phyloP scores from a whole-genome alignment of 2,888 invertebrate species.

The Drosophila koepferae region DNA sequence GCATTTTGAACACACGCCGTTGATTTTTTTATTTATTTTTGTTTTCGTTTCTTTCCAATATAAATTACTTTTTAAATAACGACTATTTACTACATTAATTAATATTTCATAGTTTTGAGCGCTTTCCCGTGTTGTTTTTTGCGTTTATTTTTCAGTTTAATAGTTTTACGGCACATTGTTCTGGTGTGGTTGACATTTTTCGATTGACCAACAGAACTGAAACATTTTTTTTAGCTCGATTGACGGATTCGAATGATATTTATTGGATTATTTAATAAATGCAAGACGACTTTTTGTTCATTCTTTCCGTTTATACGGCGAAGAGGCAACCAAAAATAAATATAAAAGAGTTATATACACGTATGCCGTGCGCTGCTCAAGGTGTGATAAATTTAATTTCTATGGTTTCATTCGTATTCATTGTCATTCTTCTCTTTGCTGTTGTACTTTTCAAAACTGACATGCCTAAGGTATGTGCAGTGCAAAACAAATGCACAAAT shows the following conservation, averaged over 20 bases:
- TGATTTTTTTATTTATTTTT: not conserved
- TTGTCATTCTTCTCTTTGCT: slow-evolving; percentile 69
- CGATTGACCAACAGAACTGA: slow-evolving; percentile 24
- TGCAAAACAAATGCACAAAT: slow-evolving; percentile 29
- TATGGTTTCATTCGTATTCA: slow-evolving; percentile 80
- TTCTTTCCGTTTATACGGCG: slow-evolving; percentile 41
- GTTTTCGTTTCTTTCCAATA: slow-evolving; percentile 29
- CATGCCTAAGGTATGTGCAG: slow-evolving; percentile 41
- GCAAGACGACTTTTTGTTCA: slow-evolving; percentile 38
- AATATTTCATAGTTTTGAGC: slow-evolving; percentile 54
- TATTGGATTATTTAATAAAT: slow-evolving; percentile 60
- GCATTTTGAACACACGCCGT: slow-evolving; percentile 72
- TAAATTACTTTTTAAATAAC: slow-evolving; percentile 21
- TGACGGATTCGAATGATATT: slow-evolving; percentile 31
- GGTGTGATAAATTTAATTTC: slow-evolving; percentile 78
- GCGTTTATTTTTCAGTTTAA: slow-evolving; percentile 61
- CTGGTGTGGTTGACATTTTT: slow-evolving; percentile 49
- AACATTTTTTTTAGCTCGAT: slow-evolving; percentile 41
- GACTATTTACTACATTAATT: slow-evolving; percentile 38
- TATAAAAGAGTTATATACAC: slow-evolving; percentile 68
- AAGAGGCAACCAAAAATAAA: slow-evolving; percentile 60
- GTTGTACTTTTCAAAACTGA: slow-evolving; percentile 73
- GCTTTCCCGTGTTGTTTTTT: slow-evolving; percentile 57
- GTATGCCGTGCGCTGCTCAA: slow-evolving; percentile 67
- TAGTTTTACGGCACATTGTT: slow-evolving; percentile 62